Evolutionary conservation across 2,888 invertebrate genomes (phyloP).

Genomic region (Drosophila incognita): DNA sequence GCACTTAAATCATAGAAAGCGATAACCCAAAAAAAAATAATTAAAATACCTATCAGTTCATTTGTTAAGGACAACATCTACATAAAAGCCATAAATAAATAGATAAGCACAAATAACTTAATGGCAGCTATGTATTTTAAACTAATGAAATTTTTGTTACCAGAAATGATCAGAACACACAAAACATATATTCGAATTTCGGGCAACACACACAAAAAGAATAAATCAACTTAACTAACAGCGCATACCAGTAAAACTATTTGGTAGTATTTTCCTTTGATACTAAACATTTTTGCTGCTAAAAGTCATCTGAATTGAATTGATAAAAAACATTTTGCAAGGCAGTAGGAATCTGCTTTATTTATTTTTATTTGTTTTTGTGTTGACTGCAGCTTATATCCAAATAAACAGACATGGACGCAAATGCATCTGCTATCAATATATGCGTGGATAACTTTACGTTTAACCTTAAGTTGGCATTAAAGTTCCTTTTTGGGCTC

Average conservation of each 20-base stretch:
- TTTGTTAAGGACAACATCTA: not conserved
- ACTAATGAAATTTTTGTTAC: not conserved
- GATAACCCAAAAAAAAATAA: not conserved
- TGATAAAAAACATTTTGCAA: not conserved
- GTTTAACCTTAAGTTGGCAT: not conserved
- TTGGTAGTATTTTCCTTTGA: not conserved
- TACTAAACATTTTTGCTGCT: not conserved
- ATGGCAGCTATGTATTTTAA: not conserved
- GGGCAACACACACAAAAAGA: not conserved
- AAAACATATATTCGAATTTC: not conserved
- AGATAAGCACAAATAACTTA: not conserved
- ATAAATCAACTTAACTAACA: not conserved
- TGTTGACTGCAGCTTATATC: not conserved
- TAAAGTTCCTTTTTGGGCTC: not conserved
- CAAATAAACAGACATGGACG: not conserved
- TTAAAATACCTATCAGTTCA: not conserved
- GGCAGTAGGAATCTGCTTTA: not conserved
- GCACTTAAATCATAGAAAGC: not conserved
- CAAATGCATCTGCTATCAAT: not conserved
- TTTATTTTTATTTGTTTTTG: not conserved
- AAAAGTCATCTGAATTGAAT: not conserved
- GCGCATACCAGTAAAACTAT: not conserved
- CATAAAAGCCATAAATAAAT: not conserved
- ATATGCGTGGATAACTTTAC: not conserved
- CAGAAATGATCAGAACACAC: not conserved